Evolutionary conservation across 2,888 invertebrate species (phyloP), one percentile per base, ranked within the genome.

Genomic region (Stegana nigrithorax): DNA sequence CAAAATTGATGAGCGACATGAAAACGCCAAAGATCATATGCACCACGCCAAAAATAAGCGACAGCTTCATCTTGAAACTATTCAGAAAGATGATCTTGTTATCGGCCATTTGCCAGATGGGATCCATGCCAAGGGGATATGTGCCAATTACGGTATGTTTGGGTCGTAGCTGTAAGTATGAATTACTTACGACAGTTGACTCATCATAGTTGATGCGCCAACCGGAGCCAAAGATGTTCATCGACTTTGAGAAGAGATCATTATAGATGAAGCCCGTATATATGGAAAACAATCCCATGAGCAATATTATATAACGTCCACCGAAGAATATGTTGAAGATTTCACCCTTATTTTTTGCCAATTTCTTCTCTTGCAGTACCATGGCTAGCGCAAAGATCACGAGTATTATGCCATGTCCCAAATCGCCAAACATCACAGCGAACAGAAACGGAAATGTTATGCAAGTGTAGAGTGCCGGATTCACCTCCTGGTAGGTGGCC

Each of bases 221-320:
- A 58, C 92, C 88, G 0, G 96, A 93, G 0, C 96, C 95, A 86
- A 98, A 98, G 44, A 98, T 89, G 83, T 98, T 98, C 72, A 98
- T 84, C 1, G 97, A 94, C 84, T 97, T 98, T 29, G 97, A 96
- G 88, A 98, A 99, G 39, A 95, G 87, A 84, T 99, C 99, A 86
- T 99, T 99, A 88, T 99, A 99, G 67, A 99, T 92, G n/a, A 98
- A 83, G 0, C 99, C 98, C 2, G 98, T 98, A 87, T 99, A 99
- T 86, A 98, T 92, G 0, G 98, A 97, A 88, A 99, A 99, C 10
- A 94, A 65, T 0, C 98, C 98, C 98, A 99, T 99, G 47, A 99
- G 88, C 6, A 98, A 88, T 59, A 99, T 94, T 67, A 99, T 96
- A 87, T 99, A 99, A 56, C 99, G 94, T 1, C 98, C 98, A 68